Evolutionary conservation across 1,140 invertebrate species (phyloP).

Genomic region (Drosophila micromelanica): DNA sequence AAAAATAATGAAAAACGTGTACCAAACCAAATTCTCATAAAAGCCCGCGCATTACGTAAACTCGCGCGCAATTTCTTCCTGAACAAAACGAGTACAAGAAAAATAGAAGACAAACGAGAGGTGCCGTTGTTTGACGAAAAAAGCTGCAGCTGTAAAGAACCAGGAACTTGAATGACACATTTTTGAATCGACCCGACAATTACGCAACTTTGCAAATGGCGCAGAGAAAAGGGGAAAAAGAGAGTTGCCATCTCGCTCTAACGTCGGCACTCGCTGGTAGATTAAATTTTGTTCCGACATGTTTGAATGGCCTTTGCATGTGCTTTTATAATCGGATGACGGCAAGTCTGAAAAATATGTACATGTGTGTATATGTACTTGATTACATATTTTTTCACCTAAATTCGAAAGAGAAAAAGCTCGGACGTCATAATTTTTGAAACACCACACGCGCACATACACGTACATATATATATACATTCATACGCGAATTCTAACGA

Average conservation of each 20-base stretch:
- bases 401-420: slow-evolving; percentile 69
- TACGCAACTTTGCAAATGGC: slow-evolving; percentile 81
- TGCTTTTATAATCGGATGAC: slow-evolving; percentile 70
- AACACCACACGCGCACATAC: slow-evolving; percentile 47
- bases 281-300: slow-evolving; percentile 43
- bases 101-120: slow-evolving; percentile 12
- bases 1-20: slow-evolving; percentile 20
- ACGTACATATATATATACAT: slow-evolving; percentile 13
- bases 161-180: slow-evolving; percentile 81
- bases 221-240: slow-evolving; percentile 39
- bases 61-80: slow-evolving; percentile 25
- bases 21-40: slow-evolving; percentile 6
- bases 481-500: slow-evolving; percentile 66
- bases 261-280: slow-evolving; percentile 12
- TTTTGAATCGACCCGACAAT: slow-evolving; percentile 63
- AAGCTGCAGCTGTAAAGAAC: slow-evolving; percentile 42
- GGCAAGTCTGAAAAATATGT: slow-evolving; percentile 62
- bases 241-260: slow-evolving; percentile 33
- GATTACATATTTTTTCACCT: slow-evolving; percentile 65
- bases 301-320: slow-evolving; percentile 63
- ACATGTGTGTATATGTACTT: slow-evolving; percentile 25
- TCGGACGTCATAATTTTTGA: slow-evolving; percentile 78
- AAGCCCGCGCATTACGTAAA: slow-evolving; percentile 73
- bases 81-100: slow-evolving; percentile 3
- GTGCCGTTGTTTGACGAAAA: slow-evolving; percentile 13